A percentile compares a stretch with the other conserved stretches of the same genome.
Evolutionary conservation across 2,797 vertebrate species (phyloP).

Genomic region (Pterois miles): DNA sequence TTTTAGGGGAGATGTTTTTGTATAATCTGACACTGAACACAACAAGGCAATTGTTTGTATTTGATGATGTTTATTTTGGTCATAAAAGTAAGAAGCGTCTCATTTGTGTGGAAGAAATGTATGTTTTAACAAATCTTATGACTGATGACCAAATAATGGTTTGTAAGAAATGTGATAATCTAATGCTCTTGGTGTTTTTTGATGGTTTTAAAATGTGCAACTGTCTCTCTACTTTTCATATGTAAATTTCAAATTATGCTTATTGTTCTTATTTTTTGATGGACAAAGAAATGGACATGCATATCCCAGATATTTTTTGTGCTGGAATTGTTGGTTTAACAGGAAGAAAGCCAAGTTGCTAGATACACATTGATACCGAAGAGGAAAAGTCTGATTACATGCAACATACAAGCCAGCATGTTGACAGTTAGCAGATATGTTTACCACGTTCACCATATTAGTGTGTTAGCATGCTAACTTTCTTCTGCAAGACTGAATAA

Average conservation of each 20-base stretch:
- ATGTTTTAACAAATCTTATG: slow-evolving; percentile 8
- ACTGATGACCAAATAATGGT: slow-evolving; percentile 4
- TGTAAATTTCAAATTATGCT: not conserved
- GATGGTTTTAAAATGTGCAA: not conserved
- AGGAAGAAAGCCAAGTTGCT: not conserved
- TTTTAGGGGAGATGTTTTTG: slow-evolving; percentile 38
- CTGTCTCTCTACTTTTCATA: not conserved
- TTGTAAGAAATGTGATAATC: slow-evolving; percentile 13
- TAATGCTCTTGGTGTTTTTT: not conserved
- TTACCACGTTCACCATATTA: not conserved
- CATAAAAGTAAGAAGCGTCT: slow-evolving; percentile 14
- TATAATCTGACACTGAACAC: slow-evolving; percentile 34
- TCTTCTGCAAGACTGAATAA: not conserved
- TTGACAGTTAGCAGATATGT: not conserved
- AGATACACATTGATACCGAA: not conserved
- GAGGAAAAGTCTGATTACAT: not conserved
- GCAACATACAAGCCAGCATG: not conserved
- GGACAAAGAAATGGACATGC: not conserved
- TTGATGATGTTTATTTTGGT: slow-evolving; percentile 6
- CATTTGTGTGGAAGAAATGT: slow-evolving; percentile 10
- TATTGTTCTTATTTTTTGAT: not conserved
- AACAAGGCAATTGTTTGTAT: slow-evolving; percentile 16
- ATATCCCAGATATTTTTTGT: not conserved
- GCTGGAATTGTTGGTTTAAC: not conserved
- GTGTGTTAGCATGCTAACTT: not conserved